Percentiles rank a stretch among this genome's conserved stretches.
phyloP scores from a whole-genome alignment of 2,888 invertebrate species.

The Linhomoeus sp. region DNA sequence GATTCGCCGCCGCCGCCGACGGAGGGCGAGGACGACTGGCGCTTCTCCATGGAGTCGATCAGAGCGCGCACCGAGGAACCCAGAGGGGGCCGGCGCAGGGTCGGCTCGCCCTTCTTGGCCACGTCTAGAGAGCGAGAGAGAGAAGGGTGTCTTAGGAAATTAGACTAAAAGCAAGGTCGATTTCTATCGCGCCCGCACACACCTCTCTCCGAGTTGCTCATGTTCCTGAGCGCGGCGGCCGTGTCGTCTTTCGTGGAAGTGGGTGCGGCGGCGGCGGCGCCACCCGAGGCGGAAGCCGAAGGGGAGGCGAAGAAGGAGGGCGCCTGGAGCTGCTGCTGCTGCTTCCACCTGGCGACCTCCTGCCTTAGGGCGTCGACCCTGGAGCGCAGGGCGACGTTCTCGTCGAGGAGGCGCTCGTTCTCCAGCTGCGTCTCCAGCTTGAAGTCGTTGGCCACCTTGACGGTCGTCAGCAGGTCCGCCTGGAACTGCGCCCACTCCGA shows the following conservation, averaged over 20 bases:
- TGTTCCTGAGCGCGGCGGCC: no score
- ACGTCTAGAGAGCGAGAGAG: neutral
- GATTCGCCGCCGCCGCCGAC: no score
- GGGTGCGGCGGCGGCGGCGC: no score
- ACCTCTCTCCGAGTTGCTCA: no score
- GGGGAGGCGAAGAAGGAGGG: no score
- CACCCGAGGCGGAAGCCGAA: no score
- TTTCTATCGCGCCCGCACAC: no score
- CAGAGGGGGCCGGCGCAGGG: neutral
- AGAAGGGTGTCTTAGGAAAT: no score
- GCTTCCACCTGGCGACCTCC: conserved; percentile 42
- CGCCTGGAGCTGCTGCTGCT: no score
- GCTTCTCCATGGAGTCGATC: conserved; percentile 70
- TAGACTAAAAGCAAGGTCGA: no score
- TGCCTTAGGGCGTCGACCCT: conserved; percentile 52
- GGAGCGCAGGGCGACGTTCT: conserved; percentile 59
- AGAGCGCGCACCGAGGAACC: conserved; percentile 49
- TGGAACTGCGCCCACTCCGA: conserved; percentile 87
- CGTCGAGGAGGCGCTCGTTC: conserved; percentile 53
- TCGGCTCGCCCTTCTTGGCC: neutral
- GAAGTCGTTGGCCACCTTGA: conserved; percentile 83
- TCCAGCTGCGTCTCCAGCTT: conserved; percentile 71
- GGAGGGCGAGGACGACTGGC: neutral
- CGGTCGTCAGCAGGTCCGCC: conserved; percentile 49
- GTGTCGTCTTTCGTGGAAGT: no score